Evolutionary conservation across 2,113 vertebrate species (phyloP).

Genomic region (Microcebus ravelobensis): DNA sequence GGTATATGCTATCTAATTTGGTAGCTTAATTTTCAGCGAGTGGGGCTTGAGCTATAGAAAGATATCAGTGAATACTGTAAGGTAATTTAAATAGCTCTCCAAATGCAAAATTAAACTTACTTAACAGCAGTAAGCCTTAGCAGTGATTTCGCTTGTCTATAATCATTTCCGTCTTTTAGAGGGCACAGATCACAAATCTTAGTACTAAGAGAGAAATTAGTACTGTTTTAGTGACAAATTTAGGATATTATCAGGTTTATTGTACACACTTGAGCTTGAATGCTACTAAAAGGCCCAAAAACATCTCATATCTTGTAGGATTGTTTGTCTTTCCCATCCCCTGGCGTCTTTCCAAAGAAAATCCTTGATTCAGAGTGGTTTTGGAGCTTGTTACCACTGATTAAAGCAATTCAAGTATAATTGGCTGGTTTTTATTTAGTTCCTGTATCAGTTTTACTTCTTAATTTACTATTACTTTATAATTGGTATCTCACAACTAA

Average conservation of each 20-base stretch:
- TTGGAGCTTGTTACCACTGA: background rate
- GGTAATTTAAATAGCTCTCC: background rate
- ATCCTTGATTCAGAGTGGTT: background rate
- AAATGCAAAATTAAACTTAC: slow-evolving; percentile 25
- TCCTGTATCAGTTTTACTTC: background rate
- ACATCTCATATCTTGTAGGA: background rate
- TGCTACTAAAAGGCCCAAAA: background rate
- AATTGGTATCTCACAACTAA: background rate
- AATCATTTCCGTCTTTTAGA: background rate
- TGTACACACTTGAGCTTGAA: background rate
- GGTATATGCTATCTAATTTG: background rate
- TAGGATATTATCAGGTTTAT: background rate
- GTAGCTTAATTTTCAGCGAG: background rate
- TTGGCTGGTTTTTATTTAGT: background rate
- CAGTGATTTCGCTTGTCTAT: background rate
- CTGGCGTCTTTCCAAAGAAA: background rate
- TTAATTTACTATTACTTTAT: background rate
- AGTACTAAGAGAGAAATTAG: background rate
- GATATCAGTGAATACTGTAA: background rate
- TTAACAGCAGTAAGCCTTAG: background rate
- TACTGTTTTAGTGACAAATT: background rate
- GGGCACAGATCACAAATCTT: background rate
- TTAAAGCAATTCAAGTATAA: background rate
- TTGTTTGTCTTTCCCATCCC: background rate
- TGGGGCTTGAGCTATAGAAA: background rate